Conservation (phyloP, 2,888 invertebrate species). For the Galerucella calmariensis region DNA sequence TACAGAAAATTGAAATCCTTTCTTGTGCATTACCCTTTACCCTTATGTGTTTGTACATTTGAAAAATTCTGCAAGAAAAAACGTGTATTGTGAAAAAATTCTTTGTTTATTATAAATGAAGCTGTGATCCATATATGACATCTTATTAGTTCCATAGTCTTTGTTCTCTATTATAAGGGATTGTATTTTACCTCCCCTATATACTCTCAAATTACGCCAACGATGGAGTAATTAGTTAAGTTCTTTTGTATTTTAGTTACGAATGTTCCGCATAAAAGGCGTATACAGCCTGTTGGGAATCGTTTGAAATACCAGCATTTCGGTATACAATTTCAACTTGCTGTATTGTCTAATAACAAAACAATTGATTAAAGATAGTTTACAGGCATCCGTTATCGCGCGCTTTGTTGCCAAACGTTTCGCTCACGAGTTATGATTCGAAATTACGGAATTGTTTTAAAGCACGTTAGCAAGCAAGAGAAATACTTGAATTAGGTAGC, state of each 20-base stretch:
- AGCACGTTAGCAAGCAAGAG: too few relatives aligned
- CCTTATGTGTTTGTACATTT: neutral
- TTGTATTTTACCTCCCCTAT: conserved; percentile 8
- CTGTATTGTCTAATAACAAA: conserved; percentile 8
- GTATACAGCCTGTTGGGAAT: neutral
- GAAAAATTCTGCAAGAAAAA: neutral
- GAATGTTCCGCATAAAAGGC: conserved; percentile 3
- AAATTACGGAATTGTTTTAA: neutral
- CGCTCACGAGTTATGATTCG: neutral
- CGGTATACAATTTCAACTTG: conserved; percentile 22
- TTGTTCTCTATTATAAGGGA: conserved; percentile 6
- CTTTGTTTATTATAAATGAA: neutral
- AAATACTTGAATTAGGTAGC: too few relatives aligned
- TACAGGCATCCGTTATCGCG: neutral
- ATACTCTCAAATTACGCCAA: conserved; percentile 11
- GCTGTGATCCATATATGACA: neutral
- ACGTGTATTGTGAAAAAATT: neutral
- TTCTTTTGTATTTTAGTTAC: conserved; percentile 8
- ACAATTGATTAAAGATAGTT: conserved; percentile 4
- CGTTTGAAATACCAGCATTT: conserved; percentile 23
- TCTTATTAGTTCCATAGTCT: neutral
- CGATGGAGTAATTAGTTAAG: conserved; percentile 16
- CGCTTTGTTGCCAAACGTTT: neutral
- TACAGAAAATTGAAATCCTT: too few relatives aligned
- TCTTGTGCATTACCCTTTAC: neutral